Evolutionary conservation across 2,888 invertebrate species (phyloP).

Genomic region (Cotesia congregata): DNA sequence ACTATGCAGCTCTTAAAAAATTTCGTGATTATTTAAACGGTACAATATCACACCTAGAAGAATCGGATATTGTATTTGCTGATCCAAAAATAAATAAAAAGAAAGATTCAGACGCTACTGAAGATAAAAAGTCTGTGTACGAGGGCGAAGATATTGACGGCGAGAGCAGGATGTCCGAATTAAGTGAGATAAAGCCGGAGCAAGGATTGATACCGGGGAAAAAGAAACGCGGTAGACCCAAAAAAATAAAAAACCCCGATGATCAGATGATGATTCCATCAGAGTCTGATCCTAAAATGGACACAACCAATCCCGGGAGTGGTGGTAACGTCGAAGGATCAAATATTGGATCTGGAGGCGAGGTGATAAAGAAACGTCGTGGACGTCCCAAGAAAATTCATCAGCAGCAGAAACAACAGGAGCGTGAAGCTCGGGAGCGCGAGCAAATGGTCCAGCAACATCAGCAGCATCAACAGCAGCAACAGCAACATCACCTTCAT

Average conservation of each 20-base stretch:
- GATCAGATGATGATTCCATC: conserved; percentile 72
- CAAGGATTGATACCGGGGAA: conserved; percentile 77
- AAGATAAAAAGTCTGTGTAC: conserved; percentile 61
- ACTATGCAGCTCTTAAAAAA: conserved; percentile 95
- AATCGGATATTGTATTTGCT: conserved; percentile 88
- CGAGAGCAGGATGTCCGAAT: conserved; percentile 62
- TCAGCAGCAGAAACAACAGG: conserved; percentile 68
- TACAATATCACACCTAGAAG: conserved; percentile 85
- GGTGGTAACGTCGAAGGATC: neutral
- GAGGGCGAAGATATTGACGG: conserved; percentile 60
- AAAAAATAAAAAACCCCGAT: conserved; percentile 83
- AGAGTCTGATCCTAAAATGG: conserved; percentile 63
- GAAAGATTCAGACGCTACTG: conserved; percentile 57
- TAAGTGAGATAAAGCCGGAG: conserved; percentile 63
- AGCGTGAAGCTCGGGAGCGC: conserved; percentile 62
- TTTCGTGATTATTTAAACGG: conserved; percentile 95
- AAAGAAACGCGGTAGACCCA: conserved; percentile 92
- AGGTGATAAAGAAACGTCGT: conserved; percentile 87
- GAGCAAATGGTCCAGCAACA: conserved; percentile 58
- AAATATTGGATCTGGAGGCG: conserved; percentile 59
- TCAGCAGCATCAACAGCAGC: conserved; percentile 50
- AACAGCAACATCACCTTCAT: conserved; percentile 44
- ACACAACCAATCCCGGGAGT: conserved; percentile 59
- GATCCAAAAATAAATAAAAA: conserved; percentile 78
- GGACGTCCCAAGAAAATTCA: conserved; percentile 89